Base-by-base conservation (phyloP, 2,113 vertebrate genomes). In the Cochlearius cochlearius region DNA sequence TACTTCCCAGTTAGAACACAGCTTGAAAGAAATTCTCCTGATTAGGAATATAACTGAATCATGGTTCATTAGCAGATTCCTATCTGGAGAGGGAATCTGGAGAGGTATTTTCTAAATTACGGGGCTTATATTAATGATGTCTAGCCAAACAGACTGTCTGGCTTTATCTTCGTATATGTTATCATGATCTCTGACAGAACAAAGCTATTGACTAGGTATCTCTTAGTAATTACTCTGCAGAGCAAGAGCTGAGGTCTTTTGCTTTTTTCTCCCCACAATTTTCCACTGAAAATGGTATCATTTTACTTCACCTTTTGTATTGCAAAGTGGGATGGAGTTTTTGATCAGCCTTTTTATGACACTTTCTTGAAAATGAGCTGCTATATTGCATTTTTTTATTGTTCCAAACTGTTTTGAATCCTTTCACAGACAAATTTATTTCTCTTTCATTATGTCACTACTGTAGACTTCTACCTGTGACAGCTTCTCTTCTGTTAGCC, bases 11-110 rank as follows among this genome's bases (percentile, higher is more conserved):
- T 56, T 74, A 95, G 86, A 96, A 89, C 27, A 43, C 68, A 91
- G 39, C 83, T 88, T 94, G 94, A 96, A 92, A 93, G 94, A 96
- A 75, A 93, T 92, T 96, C 94, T 97, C 74, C 52, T 93, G 83
- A 95, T 97, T 95, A 97, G 87, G 94, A 97, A 90, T 91, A 73
- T 96, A 97, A 92, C 86, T 8, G 80, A 98, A 98, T 98, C 95
- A 97, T 93, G 94, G 86, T 93, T 97, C 95, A 97, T 90, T 86
- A 97, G 86, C 76, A 91, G 92, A 95, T 84, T 94, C 95, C 85
- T 97, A 82, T 95, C 88, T 87, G 73, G 68, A 93, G 56, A 93
- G 68, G n/a, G 82, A 95, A 76, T 76, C 75, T 80, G 86, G 69
- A 74, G 79, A 96, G 50, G 76, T 86, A 72, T 45, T 86, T 94